A percentile compares a stretch with the other conserved stretches of the same genome.
Evolutionary conservation across 2,888 invertebrate species (phyloP).

Genomic region (Sturmia bella): DNA sequence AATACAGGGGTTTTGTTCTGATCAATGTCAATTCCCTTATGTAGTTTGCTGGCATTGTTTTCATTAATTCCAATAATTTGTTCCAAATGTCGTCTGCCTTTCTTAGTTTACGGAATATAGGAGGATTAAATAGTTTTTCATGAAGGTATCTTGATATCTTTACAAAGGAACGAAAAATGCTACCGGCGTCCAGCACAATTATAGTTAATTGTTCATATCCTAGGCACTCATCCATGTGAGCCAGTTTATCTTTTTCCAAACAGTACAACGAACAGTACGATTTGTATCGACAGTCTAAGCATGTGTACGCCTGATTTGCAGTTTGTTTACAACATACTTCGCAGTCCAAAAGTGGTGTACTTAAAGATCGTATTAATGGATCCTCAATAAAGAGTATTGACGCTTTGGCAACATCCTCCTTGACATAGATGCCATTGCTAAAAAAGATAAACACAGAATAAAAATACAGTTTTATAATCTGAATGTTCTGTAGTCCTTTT

Average conservation of each 20-base stretch:
- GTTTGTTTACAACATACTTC: constrained; percentile 64
- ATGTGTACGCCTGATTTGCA: constrained; percentile 63
- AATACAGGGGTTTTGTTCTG: constrained; percentile 60
- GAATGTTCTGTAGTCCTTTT: no score
- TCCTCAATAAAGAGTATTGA: constrained; percentile 64
- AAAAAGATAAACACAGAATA: constrained; percentile 1
- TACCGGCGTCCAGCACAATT: constrained; percentile 63
- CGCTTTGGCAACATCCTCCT: constrained; percentile 54
- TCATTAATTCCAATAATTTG: constrained; percentile 45
- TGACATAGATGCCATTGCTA: constrained; percentile 53
- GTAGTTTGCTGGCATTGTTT: constrained; percentile 18
- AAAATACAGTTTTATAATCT: no score
- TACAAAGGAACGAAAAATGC: constrained; percentile 67
- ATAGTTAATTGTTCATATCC: constrained; percentile 68
- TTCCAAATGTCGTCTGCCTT: constrained; percentile 62
- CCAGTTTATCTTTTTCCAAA: constrained; percentile 58
- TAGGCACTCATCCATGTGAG: constrained; percentile 67
- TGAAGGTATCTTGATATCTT: constrained; percentile 53
- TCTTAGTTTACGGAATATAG: constrained; percentile 63
- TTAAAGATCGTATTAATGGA: constrained; percentile 52
- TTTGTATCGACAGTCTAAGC: constrained; percentile 70
- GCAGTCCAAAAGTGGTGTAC: constrained; percentile 67
- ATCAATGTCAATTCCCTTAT: constrained; percentile 41
- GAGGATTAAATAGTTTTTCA: constrained; percentile 55
- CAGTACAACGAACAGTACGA: constrained; percentile 70